Conservation (phyloP, 2,113 vertebrate genomes). For the Rhynchomys soricoides region DNA sequence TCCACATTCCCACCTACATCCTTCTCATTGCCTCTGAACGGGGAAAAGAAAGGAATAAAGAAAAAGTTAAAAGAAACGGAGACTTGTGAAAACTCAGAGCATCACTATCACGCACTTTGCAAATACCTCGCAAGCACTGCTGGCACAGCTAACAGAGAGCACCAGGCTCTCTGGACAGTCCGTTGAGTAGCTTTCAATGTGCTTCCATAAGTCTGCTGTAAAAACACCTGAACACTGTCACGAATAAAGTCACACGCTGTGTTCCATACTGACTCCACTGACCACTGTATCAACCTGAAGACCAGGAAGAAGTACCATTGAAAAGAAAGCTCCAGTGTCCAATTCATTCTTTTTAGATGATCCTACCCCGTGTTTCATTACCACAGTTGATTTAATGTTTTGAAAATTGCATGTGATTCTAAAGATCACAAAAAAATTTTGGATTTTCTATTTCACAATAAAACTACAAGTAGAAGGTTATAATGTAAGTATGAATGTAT, state of each 20-base stretch:
- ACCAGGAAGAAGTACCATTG: background rate
- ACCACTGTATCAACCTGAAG: constrained; percentile 96
- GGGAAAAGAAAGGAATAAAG: too few relatives aligned
- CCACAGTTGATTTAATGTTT: constrained; percentile 7
- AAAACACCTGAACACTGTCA: constrained; percentile 98
- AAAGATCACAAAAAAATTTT: background rate
- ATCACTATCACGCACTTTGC: constrained; percentile 92
- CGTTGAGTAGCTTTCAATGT: constrained; percentile 96
- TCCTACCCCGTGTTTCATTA: background rate
- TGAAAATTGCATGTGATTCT: background rate
- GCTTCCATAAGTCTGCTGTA: constrained; percentile 98
- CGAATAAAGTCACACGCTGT: constrained; percentile 99
- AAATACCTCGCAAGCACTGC: constrained; percentile 91
- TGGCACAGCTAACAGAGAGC: constrained; percentile 88
- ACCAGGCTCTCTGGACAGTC: constrained; percentile 83
- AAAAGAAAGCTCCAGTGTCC: background rate
- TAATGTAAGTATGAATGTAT: background rate
- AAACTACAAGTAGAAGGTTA: background rate
- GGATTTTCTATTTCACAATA: background rate
- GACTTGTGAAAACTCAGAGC: constrained; percentile 89
- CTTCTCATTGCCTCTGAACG: too few relatives aligned
- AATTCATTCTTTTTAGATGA: background rate
- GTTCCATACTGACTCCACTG: constrained; percentile 97
- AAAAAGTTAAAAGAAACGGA: constrained; percentile 89
- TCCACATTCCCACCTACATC: too few relatives aligned